Evolutionary conservation across 2,113 vertebrate genomes (phyloP).

Genomic region (Sprattus sprattus): DNA sequence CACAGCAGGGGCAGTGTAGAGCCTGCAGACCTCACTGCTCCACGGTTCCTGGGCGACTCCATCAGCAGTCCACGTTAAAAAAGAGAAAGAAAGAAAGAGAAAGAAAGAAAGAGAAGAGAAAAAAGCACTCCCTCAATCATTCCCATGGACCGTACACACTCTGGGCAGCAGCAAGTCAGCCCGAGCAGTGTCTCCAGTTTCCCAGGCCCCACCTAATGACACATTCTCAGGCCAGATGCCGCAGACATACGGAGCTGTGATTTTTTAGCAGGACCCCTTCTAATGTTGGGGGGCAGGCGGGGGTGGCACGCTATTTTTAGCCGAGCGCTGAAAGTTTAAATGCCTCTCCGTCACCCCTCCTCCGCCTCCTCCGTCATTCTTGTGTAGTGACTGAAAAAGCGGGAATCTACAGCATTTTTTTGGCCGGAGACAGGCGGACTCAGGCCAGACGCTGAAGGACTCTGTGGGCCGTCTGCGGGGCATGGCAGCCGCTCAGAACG

Average conservation of each 20-base stretch:
- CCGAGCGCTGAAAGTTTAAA: slow-evolving; percentile 61
- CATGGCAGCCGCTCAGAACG: slow-evolving; percentile 34
- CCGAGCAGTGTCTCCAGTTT: slow-evolving; percentile 63
- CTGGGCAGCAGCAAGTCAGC: slow-evolving; percentile 60
- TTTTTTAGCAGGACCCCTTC: slow-evolving; percentile 69
- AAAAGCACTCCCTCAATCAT: slow-evolving; percentile 62
- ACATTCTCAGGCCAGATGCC: slow-evolving; percentile 69
- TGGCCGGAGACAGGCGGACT: neutral
- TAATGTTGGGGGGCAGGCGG: slow-evolving; percentile 49
- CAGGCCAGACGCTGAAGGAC: slow-evolving; percentile 6
- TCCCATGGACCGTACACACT: slow-evolving; percentile 64
- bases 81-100: slow-evolving; percentile 42
- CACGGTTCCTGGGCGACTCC: slow-evolving; percentile 51
- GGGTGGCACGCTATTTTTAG: slow-evolving; percentile 65
- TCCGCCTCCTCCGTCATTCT: slow-evolving; percentile 49
- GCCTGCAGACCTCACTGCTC: slow-evolving; percentile 17
- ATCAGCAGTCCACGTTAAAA: slow-evolving; percentile 58
- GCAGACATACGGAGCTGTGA: slow-evolving; percentile 68
- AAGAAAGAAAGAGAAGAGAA: slow-evolving; percentile 43
- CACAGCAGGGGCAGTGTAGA: neutral
- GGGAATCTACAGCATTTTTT: slow-evolving; percentile 22
- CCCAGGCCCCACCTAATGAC: slow-evolving; percentile 75
- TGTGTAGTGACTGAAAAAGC: slow-evolving; percentile 25
- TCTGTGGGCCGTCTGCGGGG: slow-evolving; percentile 46
- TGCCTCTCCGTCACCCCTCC: slow-evolving; percentile 56